phyloP scores from a whole-genome alignment of 1,140 invertebrate genomes.

The Drosophila chauvacae region DNA sequence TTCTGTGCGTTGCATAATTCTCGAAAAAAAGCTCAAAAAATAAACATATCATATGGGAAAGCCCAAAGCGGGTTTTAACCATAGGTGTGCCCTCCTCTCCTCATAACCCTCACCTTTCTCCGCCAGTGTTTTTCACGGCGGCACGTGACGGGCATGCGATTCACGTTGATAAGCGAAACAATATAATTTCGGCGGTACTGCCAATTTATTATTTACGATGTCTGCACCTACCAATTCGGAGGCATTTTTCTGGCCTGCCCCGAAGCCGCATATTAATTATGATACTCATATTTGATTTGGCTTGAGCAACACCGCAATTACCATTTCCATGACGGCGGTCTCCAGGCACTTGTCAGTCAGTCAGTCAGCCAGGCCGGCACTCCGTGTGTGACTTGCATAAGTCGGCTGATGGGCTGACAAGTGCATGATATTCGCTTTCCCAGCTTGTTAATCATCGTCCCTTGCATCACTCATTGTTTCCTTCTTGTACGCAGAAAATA shows the following conservation, averaged over 20 bases:
- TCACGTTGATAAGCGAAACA: slow-evolving; percentile 55
- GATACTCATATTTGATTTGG: slow-evolving; percentile 56
- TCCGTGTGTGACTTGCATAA: slow-evolving; percentile 48
- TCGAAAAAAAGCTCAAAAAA: slow-evolving; percentile 32
- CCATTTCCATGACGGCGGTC: slow-evolving; percentile 34
- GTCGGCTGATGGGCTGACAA: slow-evolving; percentile 15
- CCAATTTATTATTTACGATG: slow-evolving; percentile 63
- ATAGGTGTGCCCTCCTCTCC: slow-evolving; percentile 5
- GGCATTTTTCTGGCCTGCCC: slow-evolving; percentile 10
- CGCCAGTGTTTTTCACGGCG: slow-evolving; percentile 11
- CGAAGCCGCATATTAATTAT: slow-evolving; percentile 69
- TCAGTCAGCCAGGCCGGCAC: slow-evolving; percentile 4
- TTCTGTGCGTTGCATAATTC: slow-evolving; percentile 69
- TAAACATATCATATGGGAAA: slow-evolving; percentile 42
- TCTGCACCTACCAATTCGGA: slow-evolving; percentile 31
- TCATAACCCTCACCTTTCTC: slow-evolving; percentile 20
- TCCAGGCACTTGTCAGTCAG: slow-evolving; percentile 39
- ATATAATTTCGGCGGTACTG: slow-evolving; percentile 13
- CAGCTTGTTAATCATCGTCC: slow-evolving; percentile 39
- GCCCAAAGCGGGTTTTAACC: slow-evolving; percentile 28
- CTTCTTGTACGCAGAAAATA: slow-evolving; percentile 9
- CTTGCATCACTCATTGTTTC: slow-evolving; percentile 60
- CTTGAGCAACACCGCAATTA: slow-evolving; percentile 49
- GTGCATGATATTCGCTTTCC: slow-evolving; percentile 48
- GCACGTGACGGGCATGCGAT: slow-evolving; percentile 75